Base-by-base conservation (phyloP, 2,888 invertebrate species). In the Acanthacorydalis orientalis region DNA sequence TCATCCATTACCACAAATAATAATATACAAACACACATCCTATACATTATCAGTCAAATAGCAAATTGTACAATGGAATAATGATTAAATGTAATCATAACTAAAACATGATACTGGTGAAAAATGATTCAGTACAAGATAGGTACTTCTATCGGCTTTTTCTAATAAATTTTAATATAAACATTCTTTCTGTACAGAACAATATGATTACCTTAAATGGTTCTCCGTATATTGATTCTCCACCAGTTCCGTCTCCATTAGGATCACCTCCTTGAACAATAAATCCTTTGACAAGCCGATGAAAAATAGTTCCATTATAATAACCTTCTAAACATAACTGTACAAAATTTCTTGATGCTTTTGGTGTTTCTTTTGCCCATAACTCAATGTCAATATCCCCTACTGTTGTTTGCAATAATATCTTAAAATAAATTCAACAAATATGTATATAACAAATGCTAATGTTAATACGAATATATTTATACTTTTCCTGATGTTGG, bases 201-300 rank as follows among this genome's bases (percentile, higher is more conserved):
- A 14, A 32, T 4, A 23, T 11, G 11, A 7, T 14, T 60, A 85
- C 87, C 67, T 93, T 95, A 60, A 98, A 98, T 2, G 95, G 80
- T 48, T 77, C 76, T 2, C 89, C 96, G 61, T 92, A 97, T 43
- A 95, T 80, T n/a, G 95, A 95, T 61, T 95, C 92, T 1, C 97
- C 97, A 0, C 96, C 95, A 23, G 83, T 80, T 0, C 97, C 97
- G 58, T 93, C 91, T 1, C 95, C 96, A 41, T 84, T 85, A 0
- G 97, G 97, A 65, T 98, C 98, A 1, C 98, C 98, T 4, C 97
- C 78, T 68, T 99, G 97, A 0, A 84, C 92, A 56, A 98, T 96
- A 57, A 97, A 98, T 2, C 80, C 88, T 58, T 87, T 89, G 0
- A 97, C 85, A 11, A 98, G 78, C 53, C 97, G 72, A 64, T 98